phyloP scores from a whole-genome alignment of 1,140 invertebrate species.

The Ips nitidus region DNA sequence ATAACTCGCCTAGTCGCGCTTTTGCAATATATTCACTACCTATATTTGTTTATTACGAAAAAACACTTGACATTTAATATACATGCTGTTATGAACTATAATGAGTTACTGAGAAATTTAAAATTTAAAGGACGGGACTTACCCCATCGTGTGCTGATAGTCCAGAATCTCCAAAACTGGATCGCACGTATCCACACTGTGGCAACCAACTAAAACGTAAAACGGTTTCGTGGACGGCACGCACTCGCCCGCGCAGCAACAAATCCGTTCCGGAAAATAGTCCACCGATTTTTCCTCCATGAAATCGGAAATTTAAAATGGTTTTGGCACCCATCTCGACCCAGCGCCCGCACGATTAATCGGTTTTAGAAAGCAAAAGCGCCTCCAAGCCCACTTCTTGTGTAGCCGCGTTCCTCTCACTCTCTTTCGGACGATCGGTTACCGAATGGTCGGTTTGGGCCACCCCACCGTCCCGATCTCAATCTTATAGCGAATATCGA shows the following conservation, averaged over 20 bases:
- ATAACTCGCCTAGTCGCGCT: too few relatives aligned
- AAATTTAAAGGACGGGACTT: not conserved
- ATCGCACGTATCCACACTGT: conserved; percentile 24
- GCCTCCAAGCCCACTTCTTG: conserved; percentile 22
- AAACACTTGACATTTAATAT: too few relatives aligned
- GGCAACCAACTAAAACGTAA: not conserved
- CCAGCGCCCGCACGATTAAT: conserved; percentile 48
- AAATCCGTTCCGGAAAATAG: conserved; percentile 25
- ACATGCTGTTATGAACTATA: too few relatives aligned
- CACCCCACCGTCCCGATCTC: conserved; percentile 16
- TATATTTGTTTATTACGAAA: too few relatives aligned
- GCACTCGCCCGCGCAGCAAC: conserved; percentile 15
- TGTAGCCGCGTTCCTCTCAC: conserved; percentile 25
- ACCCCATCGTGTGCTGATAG: not conserved
- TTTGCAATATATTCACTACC: too few relatives aligned
- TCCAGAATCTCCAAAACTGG: not conserved
- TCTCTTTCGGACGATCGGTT: conserved; percentile 4
- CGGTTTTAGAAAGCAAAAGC: conserved; percentile 30
- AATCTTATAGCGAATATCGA: conserved; percentile 22
- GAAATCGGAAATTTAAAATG: conserved; percentile 69
- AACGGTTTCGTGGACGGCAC: not conserved
- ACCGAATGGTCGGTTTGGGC: conserved; percentile 21
- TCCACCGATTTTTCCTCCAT: conserved; percentile 61
- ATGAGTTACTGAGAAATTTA: too few relatives aligned
- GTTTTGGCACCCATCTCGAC: conserved; percentile 75